phyloP scores from a whole-genome alignment of 2,888 invertebrate species.

The Pelosia muscerda region DNA sequence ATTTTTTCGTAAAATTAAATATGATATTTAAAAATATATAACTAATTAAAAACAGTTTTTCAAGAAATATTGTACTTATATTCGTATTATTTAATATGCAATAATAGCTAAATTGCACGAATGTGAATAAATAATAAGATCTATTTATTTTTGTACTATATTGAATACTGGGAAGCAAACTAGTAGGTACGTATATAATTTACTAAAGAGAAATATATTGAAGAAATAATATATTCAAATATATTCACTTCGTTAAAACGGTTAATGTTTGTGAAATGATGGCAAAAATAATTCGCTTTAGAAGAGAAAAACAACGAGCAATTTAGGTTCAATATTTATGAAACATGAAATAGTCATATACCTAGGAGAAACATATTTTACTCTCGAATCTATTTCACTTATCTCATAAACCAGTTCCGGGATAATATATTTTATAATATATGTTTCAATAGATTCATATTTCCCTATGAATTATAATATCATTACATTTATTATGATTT shows the following conservation, averaged over 20 bases:
- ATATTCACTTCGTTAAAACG: too few relatives aligned
- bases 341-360: neutral
- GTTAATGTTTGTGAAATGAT: too few relatives aligned
- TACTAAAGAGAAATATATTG: too few relatives aligned
- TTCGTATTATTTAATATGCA: neutral
- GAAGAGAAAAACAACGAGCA: neutral
- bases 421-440: constrained; percentile 12
- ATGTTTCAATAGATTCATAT: constrained; percentile 13
- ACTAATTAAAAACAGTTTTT: neutral
- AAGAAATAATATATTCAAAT: too few relatives aligned
- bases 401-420: neutral
- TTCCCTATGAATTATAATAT: too few relatives aligned
- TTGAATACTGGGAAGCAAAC: too few relatives aligned
- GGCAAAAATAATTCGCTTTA: neutral
- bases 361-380: neutral
- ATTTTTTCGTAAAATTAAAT: neutral
- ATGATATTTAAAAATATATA: neutral
- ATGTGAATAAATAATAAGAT: neutral
- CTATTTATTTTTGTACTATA: too few relatives aligned
- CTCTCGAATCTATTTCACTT: neutral
- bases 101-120: neutral
- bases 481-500: too few relatives aligned
- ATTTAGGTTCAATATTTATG: neutral
- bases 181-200: too few relatives aligned
- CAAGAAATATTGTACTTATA: neutral